Percentiles rank a stretch among this genome's conserved stretches.
These are phyloP conservation scores for Nomada ferruginata DNA, from an alignment of 2,888 invertebrate genomes.

Conservation along the genomic window DNA sequence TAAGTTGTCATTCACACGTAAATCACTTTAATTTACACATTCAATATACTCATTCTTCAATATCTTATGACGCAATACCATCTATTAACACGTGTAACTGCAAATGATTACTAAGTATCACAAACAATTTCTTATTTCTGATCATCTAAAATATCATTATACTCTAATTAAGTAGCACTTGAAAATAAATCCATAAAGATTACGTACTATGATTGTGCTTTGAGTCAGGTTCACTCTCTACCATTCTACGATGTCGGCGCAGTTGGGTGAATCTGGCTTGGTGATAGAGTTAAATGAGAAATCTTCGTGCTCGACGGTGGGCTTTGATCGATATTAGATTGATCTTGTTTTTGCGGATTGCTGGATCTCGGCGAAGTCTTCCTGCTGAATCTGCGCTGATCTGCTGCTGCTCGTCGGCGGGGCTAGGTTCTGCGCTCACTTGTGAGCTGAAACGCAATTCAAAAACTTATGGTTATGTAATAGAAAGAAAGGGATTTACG, in stretches of 20 bases:
- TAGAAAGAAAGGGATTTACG: too few relatives aligned
- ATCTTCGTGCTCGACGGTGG: conserved; percentile 64
- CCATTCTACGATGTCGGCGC: conserved; percentile 90
- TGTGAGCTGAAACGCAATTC: conserved; percentile 77
- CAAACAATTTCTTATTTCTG: neutral
- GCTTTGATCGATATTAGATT: conserved; percentile 62
- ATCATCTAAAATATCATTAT: too few relatives aligned
- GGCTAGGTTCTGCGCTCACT: conserved; percentile 83
- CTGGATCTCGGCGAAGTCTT: conserved; percentile 78
- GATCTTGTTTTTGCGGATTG: conserved; percentile 38
- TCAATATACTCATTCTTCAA: too few relatives aligned
- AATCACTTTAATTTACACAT: too few relatives aligned
- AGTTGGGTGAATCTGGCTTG: conserved; percentile 81
- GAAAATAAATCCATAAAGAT: neutral
- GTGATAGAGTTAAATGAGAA: conserved; percentile 72
- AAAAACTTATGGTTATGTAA: neutral
- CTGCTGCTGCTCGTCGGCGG: conserved; percentile 82
- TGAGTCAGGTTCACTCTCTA: conserved; percentile 94
- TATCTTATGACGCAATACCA: too few relatives aligned
- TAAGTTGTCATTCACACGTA: too few relatives aligned
- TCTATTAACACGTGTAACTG: too few relatives aligned
- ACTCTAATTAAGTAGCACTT: neutral
- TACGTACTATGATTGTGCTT: conserved; percentile 91
- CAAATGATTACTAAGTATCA: neutral
- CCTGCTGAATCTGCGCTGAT: conserved; percentile 83